A percentile compares a stretch with the other conserved stretches of the same genome.
These are phyloP conservation scores for Geodia barretti DNA, from an alignment of 37 sponge, comb jelly and placozoan genomes.

Conservation along the genomic window DNA sequence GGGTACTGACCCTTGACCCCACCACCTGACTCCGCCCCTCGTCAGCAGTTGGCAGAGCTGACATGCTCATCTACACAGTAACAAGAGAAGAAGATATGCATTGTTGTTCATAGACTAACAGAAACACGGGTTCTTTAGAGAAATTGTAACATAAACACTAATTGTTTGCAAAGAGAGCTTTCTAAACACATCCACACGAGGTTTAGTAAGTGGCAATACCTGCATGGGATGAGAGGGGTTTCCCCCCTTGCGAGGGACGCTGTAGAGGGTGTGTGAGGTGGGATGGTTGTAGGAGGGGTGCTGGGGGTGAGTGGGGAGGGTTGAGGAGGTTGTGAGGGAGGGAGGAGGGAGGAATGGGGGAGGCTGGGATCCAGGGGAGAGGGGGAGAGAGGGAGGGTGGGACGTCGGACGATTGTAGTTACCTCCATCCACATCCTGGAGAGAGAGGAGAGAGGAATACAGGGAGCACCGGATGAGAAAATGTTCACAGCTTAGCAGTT, in stretches of 20 bases:
- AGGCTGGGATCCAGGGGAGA: not conserved
- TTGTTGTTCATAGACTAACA: too few species aligned
- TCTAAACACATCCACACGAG: too few species aligned
- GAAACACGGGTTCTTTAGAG: too few species aligned
- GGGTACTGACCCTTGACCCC: not conserved
- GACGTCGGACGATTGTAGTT: not conserved
- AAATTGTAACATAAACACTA: too few species aligned
- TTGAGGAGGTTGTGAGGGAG: not conserved
- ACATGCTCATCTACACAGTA: not conserved
- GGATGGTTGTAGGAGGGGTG: not conserved
- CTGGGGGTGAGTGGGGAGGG: not conserved
- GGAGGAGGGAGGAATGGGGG: not conserved
- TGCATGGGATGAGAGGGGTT: too few species aligned
- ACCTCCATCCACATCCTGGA: not conserved
- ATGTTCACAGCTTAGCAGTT: too few species aligned
- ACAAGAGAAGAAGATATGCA: too few species aligned
- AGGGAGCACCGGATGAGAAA: too few species aligned
- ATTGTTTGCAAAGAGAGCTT: too few species aligned
- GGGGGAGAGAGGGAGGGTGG: not conserved
- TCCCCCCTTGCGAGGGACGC: not conserved
- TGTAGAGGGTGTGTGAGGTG: not conserved
- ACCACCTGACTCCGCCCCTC: not conserved
- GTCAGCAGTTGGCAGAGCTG: not conserved
- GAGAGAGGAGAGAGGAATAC: too few species aligned
- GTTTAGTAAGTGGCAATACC: too few species aligned